Evolutionary conservation across 2,888 invertebrate species (phyloP), one percentile per base, ranked within the genome.

Genomic region (Choreutis nemorana): DNA sequence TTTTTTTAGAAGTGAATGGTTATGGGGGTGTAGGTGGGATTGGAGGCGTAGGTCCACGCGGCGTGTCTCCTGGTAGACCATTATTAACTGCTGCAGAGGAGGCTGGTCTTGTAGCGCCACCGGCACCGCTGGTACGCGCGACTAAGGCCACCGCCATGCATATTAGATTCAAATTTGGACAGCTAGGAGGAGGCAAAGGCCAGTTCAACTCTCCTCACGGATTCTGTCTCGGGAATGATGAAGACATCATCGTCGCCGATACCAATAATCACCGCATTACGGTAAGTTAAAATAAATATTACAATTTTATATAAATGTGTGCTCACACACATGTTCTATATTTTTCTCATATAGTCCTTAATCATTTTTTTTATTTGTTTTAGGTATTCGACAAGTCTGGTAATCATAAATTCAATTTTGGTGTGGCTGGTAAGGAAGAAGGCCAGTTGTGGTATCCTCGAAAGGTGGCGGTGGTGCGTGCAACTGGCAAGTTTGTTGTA

Each of bases 161-260:
- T 59, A 91, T 92, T 44, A 83, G 92, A 29, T 91, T 90, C 72
- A 96, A 96, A 72, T 97, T 97, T 68, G 97, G 97, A 7, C 93
- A 94, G 48, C 81, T 97, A 40, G 97, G 97, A 14, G 90, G 94
- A 14, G 90, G 90, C 37, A 94, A 94, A 60, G 91, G 93, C 11
- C 96, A 97, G 71, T 97, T 97, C 55, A 96, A 95, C 72, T 96
- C 97, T 1, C 97, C 97, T 0, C 97, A 97, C 67, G 97, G 97
- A 25, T 97, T 97, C 67, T 97, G 97, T 56, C 83, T 97, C 39
- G 96, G 97, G 18, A 84, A 89, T 29, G 95, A 96, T 53, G 96
- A 97, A 63, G 96, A 97, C 55, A 96, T 97, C 43, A 91, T 97
- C 49, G 96, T 97, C 12, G 97, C 96, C 23, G 94, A 97, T 62